Base-by-base conservation (phyloP, 2,888 invertebrate genomes). In the Panopea generosa region DNA sequence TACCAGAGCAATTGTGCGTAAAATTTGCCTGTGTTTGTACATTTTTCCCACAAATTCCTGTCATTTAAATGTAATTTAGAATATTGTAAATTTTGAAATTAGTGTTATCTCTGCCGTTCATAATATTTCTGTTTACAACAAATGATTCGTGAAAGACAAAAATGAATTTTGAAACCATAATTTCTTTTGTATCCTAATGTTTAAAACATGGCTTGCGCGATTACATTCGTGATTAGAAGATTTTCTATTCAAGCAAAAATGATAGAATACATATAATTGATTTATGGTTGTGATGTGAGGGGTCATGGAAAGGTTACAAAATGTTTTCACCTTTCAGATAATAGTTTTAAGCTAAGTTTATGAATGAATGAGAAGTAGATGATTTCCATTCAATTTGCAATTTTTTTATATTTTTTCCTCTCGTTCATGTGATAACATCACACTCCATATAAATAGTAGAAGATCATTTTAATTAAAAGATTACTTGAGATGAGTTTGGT, bases 51-150 rank as follows among this genome's bases (percentile, higher is more conserved):
- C 57, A 40, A 57, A 57, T 38, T 2, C 38, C 6, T 24, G 24
- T 9, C 40, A 40, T 57, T 57, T 40, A 57, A 57, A 57, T 6
- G 57, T 57, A 57, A 57, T 57, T 57, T 40, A 57, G 57, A 57
- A 2, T 57, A 14, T 18, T 20, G 38, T 38, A 29, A 56, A n/a
- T 38, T 7, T 24, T 1, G 38, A 22, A 40, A 57, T 14, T 16
- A 22, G 38, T 16, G 16, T 40, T 20, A n/a, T 40, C 22, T 1
- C 2, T 22, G 14, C 24, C 38, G 24, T 24, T 57, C 24, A 57
- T 33, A 57, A 18, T 24, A 38, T 43, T 22, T 2, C 20, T 57
- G 11, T 38, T 22, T 57, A 22, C n/a, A 24, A 16, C 24, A 20
- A 16, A 14, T 57, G 20, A 57, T 16, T 2, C 43, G 57, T 57